Percentiles rank a stretch among this genome's conserved stretches.
These are phyloP conservation scores for Drosophila varians DNA, from an alignment of 1,140 invertebrate species.

Conservation along the genomic window DNA sequence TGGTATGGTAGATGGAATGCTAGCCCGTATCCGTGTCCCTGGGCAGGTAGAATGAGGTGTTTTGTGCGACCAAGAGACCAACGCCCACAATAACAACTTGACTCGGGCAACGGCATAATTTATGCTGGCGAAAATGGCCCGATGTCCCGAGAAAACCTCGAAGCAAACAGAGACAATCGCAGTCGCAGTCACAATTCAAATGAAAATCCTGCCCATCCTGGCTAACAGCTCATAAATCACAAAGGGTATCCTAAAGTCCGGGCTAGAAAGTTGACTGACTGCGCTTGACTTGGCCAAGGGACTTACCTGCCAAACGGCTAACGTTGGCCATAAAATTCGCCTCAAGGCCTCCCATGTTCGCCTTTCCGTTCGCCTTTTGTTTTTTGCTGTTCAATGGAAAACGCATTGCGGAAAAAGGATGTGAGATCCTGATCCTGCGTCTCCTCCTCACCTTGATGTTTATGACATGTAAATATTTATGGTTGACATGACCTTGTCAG, in stretches of 20 bases:
- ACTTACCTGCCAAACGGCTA: conserved; percentile 30
- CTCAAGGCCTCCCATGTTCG: conserved; percentile 48
- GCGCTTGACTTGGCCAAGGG: conserved; percentile 61
- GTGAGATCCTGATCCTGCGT: conserved; percentile 28
- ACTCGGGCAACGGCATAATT: conserved; percentile 72
- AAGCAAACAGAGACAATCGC: conserved; percentile 43
- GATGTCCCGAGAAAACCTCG: conserved; percentile 43
- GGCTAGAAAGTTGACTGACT: conserved; percentile 69
- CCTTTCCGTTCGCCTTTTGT: conserved; percentile 39
- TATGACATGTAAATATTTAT: conserved; percentile 81
- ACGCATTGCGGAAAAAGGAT: conserved; percentile 75
- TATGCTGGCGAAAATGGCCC: conserved; percentile 57
- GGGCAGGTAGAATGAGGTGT: conserved; percentile 33
- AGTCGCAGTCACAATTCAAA: conserved; percentile 59
- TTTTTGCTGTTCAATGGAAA: conserved; percentile 70
- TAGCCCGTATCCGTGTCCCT: conserved; percentile 1
- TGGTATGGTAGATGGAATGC: neutral
- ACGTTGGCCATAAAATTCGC: conserved; percentile 47
- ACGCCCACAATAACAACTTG: conserved; percentile 81
- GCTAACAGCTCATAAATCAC: conserved; percentile 74
- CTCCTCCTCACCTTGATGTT: conserved; percentile 69
- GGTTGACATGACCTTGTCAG: conserved; percentile 74
- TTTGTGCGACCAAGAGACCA: conserved; percentile 24
- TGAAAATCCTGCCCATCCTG: conserved; percentile 60
- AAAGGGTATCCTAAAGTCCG: conserved; percentile 22